Evolutionary conservation across 2,888 invertebrate genomes (phyloP).

Genomic region (Argynnis bischoffii): DNA sequence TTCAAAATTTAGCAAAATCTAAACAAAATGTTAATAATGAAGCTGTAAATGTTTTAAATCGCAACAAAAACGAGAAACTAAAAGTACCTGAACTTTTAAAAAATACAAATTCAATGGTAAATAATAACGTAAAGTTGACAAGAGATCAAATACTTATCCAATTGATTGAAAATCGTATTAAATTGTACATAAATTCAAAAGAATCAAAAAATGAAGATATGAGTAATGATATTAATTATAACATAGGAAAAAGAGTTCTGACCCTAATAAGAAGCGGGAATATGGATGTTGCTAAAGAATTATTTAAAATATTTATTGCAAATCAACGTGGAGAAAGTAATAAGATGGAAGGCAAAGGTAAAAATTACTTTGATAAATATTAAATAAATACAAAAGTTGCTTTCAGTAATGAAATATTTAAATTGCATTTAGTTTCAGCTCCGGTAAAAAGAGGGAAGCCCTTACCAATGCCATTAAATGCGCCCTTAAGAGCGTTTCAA

Average conservation of each 20-base stretch:
- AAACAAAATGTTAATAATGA: constrained; percentile 33
- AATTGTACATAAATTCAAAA: constrained; percentile 55
- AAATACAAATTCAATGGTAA: constrained; percentile 16
- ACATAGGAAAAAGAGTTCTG: constrained; percentile 60
- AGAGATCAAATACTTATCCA: constrained; percentile 65
- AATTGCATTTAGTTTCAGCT: neutral
- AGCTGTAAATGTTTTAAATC: constrained; percentile 3
- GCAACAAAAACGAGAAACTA: constrained; percentile 12
- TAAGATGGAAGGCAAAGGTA: constrained; percentile 23
- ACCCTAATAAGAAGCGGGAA: constrained; percentile 59
- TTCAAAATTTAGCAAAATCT: constrained; percentile 45
- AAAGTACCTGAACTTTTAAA: constrained; percentile 28
- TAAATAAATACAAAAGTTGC: no score
- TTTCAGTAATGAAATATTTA: neutral
- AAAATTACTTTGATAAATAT: neutral
- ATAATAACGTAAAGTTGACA: constrained; percentile 50
- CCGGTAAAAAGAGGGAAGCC: neutral
- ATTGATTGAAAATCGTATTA: constrained; percentile 63
- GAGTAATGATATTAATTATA: constrained; percentile 54
- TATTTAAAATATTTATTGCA: constrained; percentile 58
- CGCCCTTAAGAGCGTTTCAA: constrained; percentile 34
- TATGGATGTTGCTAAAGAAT: constrained; percentile 58
- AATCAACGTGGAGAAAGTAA: constrained; percentile 43
- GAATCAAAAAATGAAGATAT: constrained; percentile 47
- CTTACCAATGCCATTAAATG: constrained; percentile 16